phyloP scores from a whole-genome alignment of 92 coral and sea anemone genomes.

The Phenganax subtilis region DNA sequence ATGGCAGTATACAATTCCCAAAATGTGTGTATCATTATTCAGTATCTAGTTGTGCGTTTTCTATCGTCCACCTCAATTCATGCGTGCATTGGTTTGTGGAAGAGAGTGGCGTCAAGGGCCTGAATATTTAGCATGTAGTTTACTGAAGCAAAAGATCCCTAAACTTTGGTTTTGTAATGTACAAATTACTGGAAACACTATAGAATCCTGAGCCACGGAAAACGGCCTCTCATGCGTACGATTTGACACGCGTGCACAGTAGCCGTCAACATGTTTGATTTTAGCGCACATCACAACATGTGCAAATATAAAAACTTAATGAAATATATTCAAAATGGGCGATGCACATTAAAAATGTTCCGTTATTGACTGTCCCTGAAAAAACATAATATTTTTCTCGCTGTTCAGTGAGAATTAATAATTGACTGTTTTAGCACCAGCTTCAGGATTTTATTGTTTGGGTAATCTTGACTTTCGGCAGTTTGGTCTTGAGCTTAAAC shows the following conservation, averaged over 20 bases:
- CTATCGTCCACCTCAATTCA: too few relatives aligned
- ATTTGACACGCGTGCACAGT: not conserved
- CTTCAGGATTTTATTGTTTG: not conserved
- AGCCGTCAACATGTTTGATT: not conserved
- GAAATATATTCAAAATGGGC: not conserved
- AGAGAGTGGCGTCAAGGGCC: too few relatives aligned
- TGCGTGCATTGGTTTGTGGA: too few relatives aligned
- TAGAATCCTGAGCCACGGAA: too few relatives aligned
- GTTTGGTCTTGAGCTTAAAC: slow-evolving; percentile 1
- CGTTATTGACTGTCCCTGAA: not conserved
- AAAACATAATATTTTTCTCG: not conserved
- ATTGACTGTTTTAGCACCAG: slow-evolving; percentile 16
- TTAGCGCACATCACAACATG: not conserved
- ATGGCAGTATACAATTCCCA: too few relatives aligned
- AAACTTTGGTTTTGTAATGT: too few relatives aligned
- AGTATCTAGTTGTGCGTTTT: too few relatives aligned
- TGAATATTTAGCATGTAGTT: too few relatives aligned
- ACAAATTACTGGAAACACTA: too few relatives aligned
- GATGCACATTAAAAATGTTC: not conserved
- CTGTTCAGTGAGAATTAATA: not conserved
- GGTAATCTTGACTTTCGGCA: not conserved
- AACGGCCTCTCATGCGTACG: too few relatives aligned
- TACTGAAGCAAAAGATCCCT: too few relatives aligned
- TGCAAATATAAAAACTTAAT: not conserved
- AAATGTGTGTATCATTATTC: too few relatives aligned